A percentile compares a stretch with the other conserved stretches of the same genome.
phyloP scores from a whole-genome alignment of 2,888 invertebrate species.

The Pasiphila rectangulata region DNA sequence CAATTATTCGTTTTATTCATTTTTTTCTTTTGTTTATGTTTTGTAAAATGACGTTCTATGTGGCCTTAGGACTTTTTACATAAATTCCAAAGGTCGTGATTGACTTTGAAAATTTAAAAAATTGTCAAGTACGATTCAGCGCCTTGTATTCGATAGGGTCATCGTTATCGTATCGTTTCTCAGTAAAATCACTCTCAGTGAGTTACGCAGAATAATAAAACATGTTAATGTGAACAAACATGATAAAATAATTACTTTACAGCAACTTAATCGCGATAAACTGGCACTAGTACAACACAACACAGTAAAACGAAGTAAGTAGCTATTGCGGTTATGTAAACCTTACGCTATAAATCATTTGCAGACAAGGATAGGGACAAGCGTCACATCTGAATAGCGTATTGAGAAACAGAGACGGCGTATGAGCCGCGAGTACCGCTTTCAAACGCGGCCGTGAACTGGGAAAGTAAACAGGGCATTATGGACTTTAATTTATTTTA shows the following conservation, averaged over 20 bases:
- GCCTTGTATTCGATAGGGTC: too few relatives aligned
- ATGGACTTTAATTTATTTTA: constrained; percentile 50
- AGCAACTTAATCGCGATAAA: constrained; percentile 66
- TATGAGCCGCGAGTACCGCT: constrained; percentile 33
- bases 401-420: constrained; percentile 39
- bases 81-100: too few relatives aligned
- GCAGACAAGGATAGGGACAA: constrained; percentile 46
- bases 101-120: too few relatives aligned
- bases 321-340: constrained; percentile 61
- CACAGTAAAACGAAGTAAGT: constrained; percentile 61
- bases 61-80: too few relatives aligned
- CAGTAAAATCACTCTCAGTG: too few relatives aligned
- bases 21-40: too few relatives aligned
- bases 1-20: too few relatives aligned
- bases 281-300: constrained; percentile 52
- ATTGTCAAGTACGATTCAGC: too few relatives aligned
- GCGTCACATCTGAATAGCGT: constrained; percentile 24
- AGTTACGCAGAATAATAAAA: too few relatives aligned
- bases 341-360: constrained; percentile 63
- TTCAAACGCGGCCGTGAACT: constrained; percentile 61
- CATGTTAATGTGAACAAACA: constrained; percentile 43
- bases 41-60: too few relatives aligned
- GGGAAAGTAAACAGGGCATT: constrained; percentile 63
- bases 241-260: constrained; percentile 69
- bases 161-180: too few relatives aligned